Evolutionary conservation across 2,113 vertebrate species (phyloP), one percentile per base, ranked within the genome.

Genomic region (Burhinus oedicnemus): DNA sequence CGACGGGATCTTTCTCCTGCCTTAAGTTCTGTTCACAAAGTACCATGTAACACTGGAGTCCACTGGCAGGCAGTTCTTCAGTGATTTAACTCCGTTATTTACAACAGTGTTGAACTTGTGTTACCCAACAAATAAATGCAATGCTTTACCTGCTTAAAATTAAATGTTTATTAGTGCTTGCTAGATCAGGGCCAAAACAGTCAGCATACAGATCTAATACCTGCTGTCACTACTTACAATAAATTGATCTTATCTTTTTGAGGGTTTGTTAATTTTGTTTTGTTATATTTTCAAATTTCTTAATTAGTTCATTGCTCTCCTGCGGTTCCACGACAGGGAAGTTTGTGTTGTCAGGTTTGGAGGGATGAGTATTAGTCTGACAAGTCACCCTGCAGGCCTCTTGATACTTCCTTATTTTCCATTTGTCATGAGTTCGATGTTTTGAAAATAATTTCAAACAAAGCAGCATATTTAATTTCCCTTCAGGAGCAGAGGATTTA

Each of bases 391-490:
- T 86, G 75, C 60, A 89, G 71, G 60, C 72, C 76, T 90, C 71
- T 71, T 78, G 64, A 74, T 74, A 64, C n/a, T 93, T 90, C 47
- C 42, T 86, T 83, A 34, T 93, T 90, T 58, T 93, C 25, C 20
- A 36, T 78, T 62, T 87, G 55, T 87, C 57, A 52, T 57, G 61
- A 82, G 23, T 70, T 78, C n/a, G 22, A 66, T 77, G 29, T 81
- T 90, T 61, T 77, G 51, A 78, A 90, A 71, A 80, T 57, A 88
- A 76, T 80, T 85, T 90, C 60, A 87, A 86, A 88, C 42, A 90
- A 88, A 83, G 12, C 45, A 69, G 22, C 1, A 2, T 91, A 65
- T 80, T 95, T 86, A 66, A 86, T 92, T 92, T 95, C 51, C 52
- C 47, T 66, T 75, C 45, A 58, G 69, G 64, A 78, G 26, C 26